These are phyloP conservation scores for Melitaea cinxia DNA, from an alignment of 1,140 invertebrate genomes.

Conservation along the genomic window DNA sequence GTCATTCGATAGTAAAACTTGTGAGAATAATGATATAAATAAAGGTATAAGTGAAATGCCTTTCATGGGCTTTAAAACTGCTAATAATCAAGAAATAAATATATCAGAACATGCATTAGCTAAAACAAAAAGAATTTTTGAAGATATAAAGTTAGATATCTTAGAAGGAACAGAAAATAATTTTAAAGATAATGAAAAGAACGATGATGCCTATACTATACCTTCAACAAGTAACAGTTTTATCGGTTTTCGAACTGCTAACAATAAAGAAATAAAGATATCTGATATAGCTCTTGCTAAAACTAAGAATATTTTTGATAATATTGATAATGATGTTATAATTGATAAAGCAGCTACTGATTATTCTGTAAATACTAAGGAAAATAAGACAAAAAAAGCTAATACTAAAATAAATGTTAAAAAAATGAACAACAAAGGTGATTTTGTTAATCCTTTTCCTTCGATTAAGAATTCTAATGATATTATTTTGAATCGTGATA, in stretches of 20 bases:
- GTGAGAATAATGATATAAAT: not conserved
- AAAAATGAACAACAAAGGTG: not conserved
- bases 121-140: conserved; percentile 45
- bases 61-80: conserved; percentile 46
- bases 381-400: not conserved
- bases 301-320: conserved; percentile 47
- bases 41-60: not conserved
- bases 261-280: conserved; percentile 50
- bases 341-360: not conserved
- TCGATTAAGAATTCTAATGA: not conserved
- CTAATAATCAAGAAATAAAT: conserved; percentile 49
- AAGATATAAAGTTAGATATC: conserved; percentile 35
- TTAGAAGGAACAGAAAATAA: not conserved
- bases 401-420: not conserved
- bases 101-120: conserved; percentile 52
- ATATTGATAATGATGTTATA: conserved; percentile 32
- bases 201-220: conserved; percentile 1
- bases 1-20: not conserved
- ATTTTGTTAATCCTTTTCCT: not conserved
- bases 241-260: conserved; percentile 49
- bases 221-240: conserved; percentile 21
- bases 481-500: not conserved
- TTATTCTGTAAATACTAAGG: not conserved
- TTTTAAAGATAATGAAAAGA: not conserved
- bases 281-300: conserved; percentile 52